Percentiles rank a stretch among this genome's conserved stretches.
These are phyloP conservation scores for Neostethus bicornis DNA, from an alignment of 2,797 vertebrate genomes.

Conservation along the genomic window DNA sequence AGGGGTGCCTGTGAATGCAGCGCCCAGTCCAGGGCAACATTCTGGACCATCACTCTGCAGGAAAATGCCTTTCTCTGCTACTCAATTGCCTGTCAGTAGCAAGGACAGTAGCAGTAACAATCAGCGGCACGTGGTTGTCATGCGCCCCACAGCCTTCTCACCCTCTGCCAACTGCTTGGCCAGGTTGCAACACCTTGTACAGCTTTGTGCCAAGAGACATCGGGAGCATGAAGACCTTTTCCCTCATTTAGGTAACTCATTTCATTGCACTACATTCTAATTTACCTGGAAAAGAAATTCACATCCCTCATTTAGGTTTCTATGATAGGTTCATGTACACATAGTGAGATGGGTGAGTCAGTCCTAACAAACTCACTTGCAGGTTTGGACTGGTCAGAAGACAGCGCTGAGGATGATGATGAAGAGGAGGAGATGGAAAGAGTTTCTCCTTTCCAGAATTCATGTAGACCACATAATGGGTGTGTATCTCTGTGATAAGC, in stretches of 20 bases:
- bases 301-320: background rate
- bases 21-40: constrained; percentile 85
- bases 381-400: constrained; percentile 99
- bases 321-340: background rate
- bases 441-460: constrained; percentile 84
- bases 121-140: constrained; percentile 86
- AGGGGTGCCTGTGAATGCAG: constrained; percentile 85
- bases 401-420: constrained; percentile 88
- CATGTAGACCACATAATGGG: constrained; percentile 88
- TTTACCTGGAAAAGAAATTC: constrained; percentile 4
- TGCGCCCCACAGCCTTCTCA: constrained; percentile 90
- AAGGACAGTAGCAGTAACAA: constrained; percentile 73
- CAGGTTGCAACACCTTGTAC: constrained; percentile 94
- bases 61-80: constrained; percentile 81
- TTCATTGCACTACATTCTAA: constrained; percentile 14
- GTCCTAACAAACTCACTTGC: constrained; percentile 58
- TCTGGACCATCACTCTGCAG: constrained; percentile 84
- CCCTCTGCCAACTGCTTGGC: constrained; percentile 90
- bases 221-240: constrained; percentile 93
- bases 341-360: constrained; percentile 11
- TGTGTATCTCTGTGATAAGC: constrained; percentile 44
- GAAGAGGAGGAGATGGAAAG: constrained; percentile 87
- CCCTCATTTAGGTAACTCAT: constrained; percentile 91
- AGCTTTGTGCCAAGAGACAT: constrained; percentile 92
- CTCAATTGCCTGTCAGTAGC: constrained; percentile 78